Base-by-base conservation (phyloP, 1,140 invertebrate genomes). In the Saxidomus purpurata region DNA sequence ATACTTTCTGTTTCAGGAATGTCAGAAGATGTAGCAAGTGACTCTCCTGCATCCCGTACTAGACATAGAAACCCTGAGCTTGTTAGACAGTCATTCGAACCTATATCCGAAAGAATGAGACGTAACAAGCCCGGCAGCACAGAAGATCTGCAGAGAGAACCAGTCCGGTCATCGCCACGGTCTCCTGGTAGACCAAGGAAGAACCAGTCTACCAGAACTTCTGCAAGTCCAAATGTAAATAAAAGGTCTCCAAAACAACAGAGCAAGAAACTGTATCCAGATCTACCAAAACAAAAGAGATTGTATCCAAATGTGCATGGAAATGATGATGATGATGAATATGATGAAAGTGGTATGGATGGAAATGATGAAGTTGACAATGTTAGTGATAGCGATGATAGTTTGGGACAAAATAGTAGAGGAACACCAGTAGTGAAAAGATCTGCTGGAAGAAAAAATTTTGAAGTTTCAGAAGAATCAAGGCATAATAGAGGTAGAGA, bases 91-190 rank as follows among this genome's bases (percentile, higher is more conserved):
- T 25, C 74, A 1, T 31, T 77, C 28, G 25, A 9, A 28, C n/a
- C 74, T 0, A 49, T 77, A 77, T 43, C 74, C 25, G 40, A 77
- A 15, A 77, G 40, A 52, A 77, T 77, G 74, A 77, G 25, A 25
- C 38, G n/a, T 4, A 28, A 52, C 25, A 3, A 77, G 40, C 1
- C n/a, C 1, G 19, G 3, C 17, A n/a, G 43, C 1, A 40, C 43
- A 49, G 43, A 52, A n/a, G 11, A 43, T 11, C 9, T 1, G 1
- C 40, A 47, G 19, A 43, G 19, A 28, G 36, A 38, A 25, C 25
- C 38, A 49, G 34, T 47, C 43, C 9, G 38, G 22, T 47, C 69
- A 31, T 77, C 74, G 28, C 43, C 74, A 28, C 49, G 43, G 15
- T 77, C 28, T 6, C 38, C 43, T 49, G 25, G 22, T 25, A 77